A percentile compares a stretch with the other conserved stretches of the same genome.
Conservation (phyloP, 2,888 invertebrate genomes). For the Dichetophora obliterata region DNA sequence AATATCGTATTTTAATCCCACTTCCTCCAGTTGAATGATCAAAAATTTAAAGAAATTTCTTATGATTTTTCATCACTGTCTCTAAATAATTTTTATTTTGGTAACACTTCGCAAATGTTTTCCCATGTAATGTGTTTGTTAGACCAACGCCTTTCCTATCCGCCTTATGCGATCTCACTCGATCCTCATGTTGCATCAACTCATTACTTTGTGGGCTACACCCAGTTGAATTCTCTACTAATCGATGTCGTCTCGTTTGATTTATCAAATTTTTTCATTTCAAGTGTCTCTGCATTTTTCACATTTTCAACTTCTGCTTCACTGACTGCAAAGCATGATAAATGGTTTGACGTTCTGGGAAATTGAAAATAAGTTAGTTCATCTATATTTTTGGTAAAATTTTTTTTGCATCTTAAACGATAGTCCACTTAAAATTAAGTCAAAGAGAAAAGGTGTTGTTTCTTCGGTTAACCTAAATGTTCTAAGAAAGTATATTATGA, state of each 20-base stretch:
- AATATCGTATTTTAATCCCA: too few relatives aligned
- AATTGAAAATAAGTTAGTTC: conserved; percentile 55
- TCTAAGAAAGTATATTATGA: background rate
- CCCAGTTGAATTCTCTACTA: conserved; percentile 44
- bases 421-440: background rate
- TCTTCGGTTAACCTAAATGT: background rate
- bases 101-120: background rate
- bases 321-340: conserved; percentile 51
- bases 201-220: conserved; percentile 31
- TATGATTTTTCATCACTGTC: too few relatives aligned
- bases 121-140: conserved; percentile 16
- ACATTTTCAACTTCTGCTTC: background rate
- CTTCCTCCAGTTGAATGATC: too few relatives aligned
- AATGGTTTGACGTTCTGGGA: conserved; percentile 66
- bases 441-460: conserved; percentile 11
- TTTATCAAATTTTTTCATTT: conserved; percentile 29
- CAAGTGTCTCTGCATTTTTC: conserved; percentile 13
- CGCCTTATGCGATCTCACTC: conserved; percentile 19
- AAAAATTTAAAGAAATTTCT: too few relatives aligned
- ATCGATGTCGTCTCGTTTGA: conserved; percentile 41
- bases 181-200: conserved; percentile 10
- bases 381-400: background rate
- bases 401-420: background rate
- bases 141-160: conserved; percentile 6
- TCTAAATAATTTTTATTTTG: background rate